Base-by-base conservation (phyloP, 2,797 vertebrate genomes). In the Triplophysa bombifrons region DNA sequence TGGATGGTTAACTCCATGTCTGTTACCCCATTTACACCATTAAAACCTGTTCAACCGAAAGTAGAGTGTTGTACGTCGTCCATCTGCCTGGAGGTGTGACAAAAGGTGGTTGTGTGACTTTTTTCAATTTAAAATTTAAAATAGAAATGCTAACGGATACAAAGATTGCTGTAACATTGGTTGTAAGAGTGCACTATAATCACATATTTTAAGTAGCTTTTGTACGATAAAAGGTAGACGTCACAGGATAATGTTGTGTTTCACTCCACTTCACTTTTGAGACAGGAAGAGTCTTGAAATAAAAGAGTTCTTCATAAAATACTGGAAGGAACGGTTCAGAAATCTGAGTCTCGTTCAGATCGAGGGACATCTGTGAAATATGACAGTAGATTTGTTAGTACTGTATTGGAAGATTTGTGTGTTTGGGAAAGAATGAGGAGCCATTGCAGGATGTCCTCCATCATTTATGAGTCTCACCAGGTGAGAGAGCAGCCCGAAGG, bases 381-480 rank as follows among this genome's bases (percentile, higher is more conserved):
- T 72, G 68, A 55, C 30, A 63, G 76, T 51, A 63, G 27, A 63
- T 17, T 14, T 30, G 14, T 65, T 12, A 65, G 69, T 46, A 4
- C 34, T 1, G 5, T 8, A 38, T 64, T 46, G 34, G n/a, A 30
- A 30, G 25, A 16, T 58, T 58, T 27, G 65, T 71, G 58, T 77
- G 66, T 75, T 73, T 63, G 50, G 58, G 19, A 51, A 64, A 53
- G 25, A 70, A 22, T 63, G 70, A 69, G 71, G 41, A 27, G 51
- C 14, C 55, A 67, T 78, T 48, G 69, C 48, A 38, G 76, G 71
- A 22, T 50, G 61, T 78, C 61, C 66, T 78, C 66, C 66, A 85
- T 85, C 65, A 78, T 85, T 85, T 76, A 84, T 80, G 77, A 84
- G 67, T 78, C 78, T 76, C 64, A 72, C 79, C 65, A 67, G 64